phyloP scores from a whole-genome alignment of 2,888 invertebrate genomes.

The Lasioglossum malachurum region DNA sequence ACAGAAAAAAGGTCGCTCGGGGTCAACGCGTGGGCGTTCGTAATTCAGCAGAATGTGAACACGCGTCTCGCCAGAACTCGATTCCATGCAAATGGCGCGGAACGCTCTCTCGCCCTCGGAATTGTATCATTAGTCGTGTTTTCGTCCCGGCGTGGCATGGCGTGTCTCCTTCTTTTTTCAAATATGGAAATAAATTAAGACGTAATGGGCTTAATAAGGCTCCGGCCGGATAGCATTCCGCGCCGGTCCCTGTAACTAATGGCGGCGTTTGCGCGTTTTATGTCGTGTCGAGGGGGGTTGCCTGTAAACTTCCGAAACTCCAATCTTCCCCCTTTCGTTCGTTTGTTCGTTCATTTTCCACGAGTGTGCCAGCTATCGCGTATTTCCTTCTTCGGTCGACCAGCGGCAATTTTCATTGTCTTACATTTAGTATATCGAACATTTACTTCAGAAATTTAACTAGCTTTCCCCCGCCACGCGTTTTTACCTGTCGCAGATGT shows the following conservation, averaged over 20 bases:
- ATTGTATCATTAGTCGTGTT: slow-evolving; percentile 76
- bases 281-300: slow-evolving; percentile 52
- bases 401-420: background rate
- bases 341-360: background rate
- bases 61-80: slow-evolving; percentile 18
- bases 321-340: background rate
- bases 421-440: too few relatives aligned
- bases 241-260: slow-evolving; percentile 75
- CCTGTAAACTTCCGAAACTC: slow-evolving; percentile 49
- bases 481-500: too few relatives aligned
- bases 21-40: slow-evolving; percentile 63
- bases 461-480: too few relatives aligned
- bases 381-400: background rate
- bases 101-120: slow-evolving; percentile 47
- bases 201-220: slow-evolving; percentile 79
- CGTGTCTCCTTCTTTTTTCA: slow-evolving; percentile 60
- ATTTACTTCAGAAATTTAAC: too few relatives aligned
- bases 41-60: slow-evolving; percentile 50
- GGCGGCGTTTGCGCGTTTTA: slow-evolving; percentile 74
- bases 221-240: slow-evolving; percentile 74
- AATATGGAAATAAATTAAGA: slow-evolving; percentile 80
- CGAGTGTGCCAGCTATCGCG: background rate
- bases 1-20: slow-evolving; percentile 38
- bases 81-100: slow-evolving; percentile 29
- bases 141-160: slow-evolving; percentile 43